phyloP scores from a whole-genome alignment of 2,888 invertebrate genomes.

The Sphecodes monilicornis region DNA sequence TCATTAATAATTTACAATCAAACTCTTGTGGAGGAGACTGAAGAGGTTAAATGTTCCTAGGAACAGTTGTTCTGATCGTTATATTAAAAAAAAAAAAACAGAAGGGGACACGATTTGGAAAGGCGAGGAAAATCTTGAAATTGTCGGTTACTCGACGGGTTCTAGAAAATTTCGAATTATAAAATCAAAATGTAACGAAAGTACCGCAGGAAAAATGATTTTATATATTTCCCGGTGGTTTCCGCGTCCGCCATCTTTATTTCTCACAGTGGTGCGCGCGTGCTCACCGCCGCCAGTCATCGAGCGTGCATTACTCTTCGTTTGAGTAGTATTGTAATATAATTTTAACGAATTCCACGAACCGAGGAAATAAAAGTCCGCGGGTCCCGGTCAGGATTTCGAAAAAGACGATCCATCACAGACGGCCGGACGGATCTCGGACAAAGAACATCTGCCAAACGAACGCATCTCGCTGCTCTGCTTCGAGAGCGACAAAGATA shows the following conservation, averaged over 20 bases:
- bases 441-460: constrained; percentile 69
- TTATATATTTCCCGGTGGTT: not conserved
- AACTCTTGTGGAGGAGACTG: no score
- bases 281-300: constrained; percentile 36
- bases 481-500: not conserved
- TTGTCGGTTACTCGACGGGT: no score
- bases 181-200: not conserved
- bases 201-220: not conserved
- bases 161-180: no score
- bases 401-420: constrained; percentile 72
- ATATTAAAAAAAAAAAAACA: no score
- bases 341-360: constrained; percentile 68
- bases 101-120: no score
- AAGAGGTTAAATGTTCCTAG: no score
- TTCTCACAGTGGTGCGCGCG: constrained; percentile 16
- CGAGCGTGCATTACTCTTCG: constrained; percentile 69
- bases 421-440: constrained; percentile 65
- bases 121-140: no score
- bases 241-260: not conserved
- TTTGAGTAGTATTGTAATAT: constrained; percentile 71
- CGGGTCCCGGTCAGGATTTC: constrained; percentile 59
- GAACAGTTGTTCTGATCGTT: no score
- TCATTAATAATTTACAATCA: no score
- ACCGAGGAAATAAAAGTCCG: constrained; percentile 62
- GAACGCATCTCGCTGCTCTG: constrained; percentile 33